Base-by-base conservation (phyloP, 2,113 vertebrate genomes). In the Pao palembangensis region DNA sequence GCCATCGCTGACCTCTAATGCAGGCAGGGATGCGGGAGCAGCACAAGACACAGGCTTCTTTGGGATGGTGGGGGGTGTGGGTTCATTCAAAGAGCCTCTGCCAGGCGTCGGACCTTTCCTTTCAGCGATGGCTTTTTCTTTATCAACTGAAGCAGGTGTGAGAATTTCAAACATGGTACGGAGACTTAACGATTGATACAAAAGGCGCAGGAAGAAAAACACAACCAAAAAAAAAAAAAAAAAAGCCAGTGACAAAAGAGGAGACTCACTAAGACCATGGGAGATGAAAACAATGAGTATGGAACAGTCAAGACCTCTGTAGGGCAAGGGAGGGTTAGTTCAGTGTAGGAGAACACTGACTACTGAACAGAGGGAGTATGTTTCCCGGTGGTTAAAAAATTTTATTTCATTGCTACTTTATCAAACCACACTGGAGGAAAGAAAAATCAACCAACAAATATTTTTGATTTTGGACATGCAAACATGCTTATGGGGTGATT, bases 401-500 rank as follows among this genome's bases (percentile, higher is more conserved):
- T 34, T 52, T 6, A 63, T n/a, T 61, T 28, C 10, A 14, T 16
- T 31, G 58, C 38, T 48, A 46, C 59, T 53, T 41, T 53, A 4
- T 56, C 64, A 19, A 71, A 53, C 70, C 15, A 66, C 49, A 28
- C 64, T 62, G 56, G 17, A 25, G 31, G 53, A 57, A 55, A 72
- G 8, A 64, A 64, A 42, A 53, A 47, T 16, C 50, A 67, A 52
- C 67, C 44, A 52, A 49, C 64, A 48, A 55, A 52, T 12, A 55
- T 3, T 16, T 66, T 61, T 73, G 64, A 79, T 76, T 75, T 59
- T 52, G 60, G 67, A 85, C 89, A 91, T 90, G 88, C 89, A 87
- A 58, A 82, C 89, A 86, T 91, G 89, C 89, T 73, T 20, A 23
- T 65, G 71, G 67, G 77, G 80, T 84, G 76, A 91, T 90, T 89